These are phyloP conservation scores for Goniozus legneri DNA, from an alignment of 1,140 invertebrate genomes.

Conservation along the genomic window DNA sequence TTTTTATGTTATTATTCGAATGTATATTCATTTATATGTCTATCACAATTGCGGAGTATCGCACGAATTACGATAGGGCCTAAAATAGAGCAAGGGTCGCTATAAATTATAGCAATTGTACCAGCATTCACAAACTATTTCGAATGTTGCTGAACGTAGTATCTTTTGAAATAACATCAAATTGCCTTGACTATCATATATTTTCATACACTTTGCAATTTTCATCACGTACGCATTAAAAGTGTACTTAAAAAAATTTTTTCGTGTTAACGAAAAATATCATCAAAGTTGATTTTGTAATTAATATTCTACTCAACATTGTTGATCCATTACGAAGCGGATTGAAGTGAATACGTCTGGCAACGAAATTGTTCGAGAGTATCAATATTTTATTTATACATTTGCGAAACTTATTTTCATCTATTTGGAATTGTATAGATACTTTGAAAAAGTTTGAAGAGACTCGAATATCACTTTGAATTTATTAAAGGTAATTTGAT, in stretches of 20 bases:
- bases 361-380: no score
- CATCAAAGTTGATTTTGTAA: not conserved
- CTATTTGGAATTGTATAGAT: no score
- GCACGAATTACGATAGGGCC: not conserved
- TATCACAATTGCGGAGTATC: no score
- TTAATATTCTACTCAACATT: no score
- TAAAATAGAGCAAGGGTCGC: not conserved
- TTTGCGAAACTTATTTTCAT: no score
- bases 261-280: not conserved
- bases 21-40: no score
- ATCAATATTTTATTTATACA: no score
- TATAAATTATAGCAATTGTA: not conserved
- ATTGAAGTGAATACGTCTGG: no score
- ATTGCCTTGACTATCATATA: not conserved
- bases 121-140: not conserved
- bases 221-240: not conserved
- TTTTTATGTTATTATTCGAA: no score
- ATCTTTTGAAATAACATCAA: not conserved
- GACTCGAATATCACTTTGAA: conserved; percentile 21
- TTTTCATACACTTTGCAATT: not conserved
- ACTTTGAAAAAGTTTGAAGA: no score
- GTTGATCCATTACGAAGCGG: no score
- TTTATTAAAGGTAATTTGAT: conserved; percentile 1
- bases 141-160: not conserved
- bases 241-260: not conserved